Evolutionary conservation across 2,113 vertebrate genomes (phyloP), one percentile per base, ranked within the genome.

Genomic region (Sphaerodactylus townsendi): DNA sequence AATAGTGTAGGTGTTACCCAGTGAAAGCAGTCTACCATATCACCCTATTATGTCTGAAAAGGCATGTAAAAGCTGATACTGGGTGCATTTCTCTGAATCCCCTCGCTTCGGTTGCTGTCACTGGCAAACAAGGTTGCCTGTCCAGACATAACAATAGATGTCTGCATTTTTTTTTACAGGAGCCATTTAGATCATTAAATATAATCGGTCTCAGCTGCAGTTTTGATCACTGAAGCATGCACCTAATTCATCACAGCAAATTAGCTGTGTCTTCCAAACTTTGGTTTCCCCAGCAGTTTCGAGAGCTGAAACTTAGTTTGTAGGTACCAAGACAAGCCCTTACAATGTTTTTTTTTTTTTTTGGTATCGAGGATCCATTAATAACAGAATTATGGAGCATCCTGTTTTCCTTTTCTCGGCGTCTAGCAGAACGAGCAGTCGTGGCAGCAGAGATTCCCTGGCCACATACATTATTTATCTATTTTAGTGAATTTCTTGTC

Each of bases 201-300:
- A 90, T 95, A 95, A 96, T 96, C 92, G 88, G 95, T 96, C 96
- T 97, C 96, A 96, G 96, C 96, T 96, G 96, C 93, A 90, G 94
- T 94, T 95, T 95, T 94, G 95, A 90, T 96, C 93, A 79, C 91
- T 92, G 94, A 94, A 89, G 93, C 96, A 84, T 96, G 93, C 95
- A 93, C 89, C 89, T 93, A 94, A 95, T 96, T 95, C 95, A 96
- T 97, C 96, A 97, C 91, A 91, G 95, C 94, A 95, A 96, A 96
- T 95, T 95, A 95, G 90, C 92, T 93, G 90, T 77, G 86, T 94
- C 95, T 93, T 93, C 75, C 59, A 89, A 93, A 94, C 94, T 93
- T 93, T 83, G 89, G 89, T 94, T n/a, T 91, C 91, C 85, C 90
- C 90, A 92, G 91, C 87, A 84, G 81, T 89, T 94, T 81, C 35